Conservation (phyloP, 2,888 invertebrate species). For the Silvanus unidentatus region DNA sequence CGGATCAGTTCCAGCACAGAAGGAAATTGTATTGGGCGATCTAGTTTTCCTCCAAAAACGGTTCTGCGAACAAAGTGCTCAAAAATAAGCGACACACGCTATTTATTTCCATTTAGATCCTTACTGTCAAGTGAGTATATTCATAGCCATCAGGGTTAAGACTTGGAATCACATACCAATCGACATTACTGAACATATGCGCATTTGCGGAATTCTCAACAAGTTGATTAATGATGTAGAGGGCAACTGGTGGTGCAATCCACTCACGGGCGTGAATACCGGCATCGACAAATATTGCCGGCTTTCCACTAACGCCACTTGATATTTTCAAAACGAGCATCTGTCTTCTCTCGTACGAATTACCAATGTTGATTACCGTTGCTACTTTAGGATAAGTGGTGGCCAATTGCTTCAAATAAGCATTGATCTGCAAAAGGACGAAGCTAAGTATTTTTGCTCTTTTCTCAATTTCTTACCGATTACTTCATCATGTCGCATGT, state of each 20-base stretch:
- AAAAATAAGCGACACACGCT: slow-evolving; percentile 9
- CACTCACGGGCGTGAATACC: slow-evolving; percentile 65
- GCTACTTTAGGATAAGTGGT: slow-evolving; percentile 49
- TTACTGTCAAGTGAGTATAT: slow-evolving; percentile 48
- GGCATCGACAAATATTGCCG: slow-evolving; percentile 56
- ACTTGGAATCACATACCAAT: slow-evolving; percentile 62
- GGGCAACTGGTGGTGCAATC: slow-evolving; percentile 61
- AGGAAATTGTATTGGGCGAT: slow-evolving; percentile 9
- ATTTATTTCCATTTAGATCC: not conserved
- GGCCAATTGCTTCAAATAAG: slow-evolving; percentile 48
- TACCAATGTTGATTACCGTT: slow-evolving; percentile 52
- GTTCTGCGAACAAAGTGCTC: slow-evolving; percentile 20
- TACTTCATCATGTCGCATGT: slow-evolving; percentile 14
- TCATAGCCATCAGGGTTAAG: slow-evolving; percentile 70
- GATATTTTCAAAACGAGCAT: slow-evolving; percentile 59
- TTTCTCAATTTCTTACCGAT: not conserved
- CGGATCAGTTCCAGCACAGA: slow-evolving; percentile 25
- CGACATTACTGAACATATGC: slow-evolving; percentile 54
- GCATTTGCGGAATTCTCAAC: slow-evolving; percentile 53
- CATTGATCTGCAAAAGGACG: slow-evolving; percentile 30
- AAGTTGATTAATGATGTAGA: slow-evolving; percentile 61
- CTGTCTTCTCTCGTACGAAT: slow-evolving; percentile 53
- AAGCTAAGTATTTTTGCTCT: too few relatives aligned
- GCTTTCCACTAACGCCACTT: slow-evolving; percentile 48
- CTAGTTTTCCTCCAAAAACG: slow-evolving; percentile 34